Evolutionary conservation across 2,888 invertebrate genomes (phyloP).

Genomic region (Monopis laevigella): DNA sequence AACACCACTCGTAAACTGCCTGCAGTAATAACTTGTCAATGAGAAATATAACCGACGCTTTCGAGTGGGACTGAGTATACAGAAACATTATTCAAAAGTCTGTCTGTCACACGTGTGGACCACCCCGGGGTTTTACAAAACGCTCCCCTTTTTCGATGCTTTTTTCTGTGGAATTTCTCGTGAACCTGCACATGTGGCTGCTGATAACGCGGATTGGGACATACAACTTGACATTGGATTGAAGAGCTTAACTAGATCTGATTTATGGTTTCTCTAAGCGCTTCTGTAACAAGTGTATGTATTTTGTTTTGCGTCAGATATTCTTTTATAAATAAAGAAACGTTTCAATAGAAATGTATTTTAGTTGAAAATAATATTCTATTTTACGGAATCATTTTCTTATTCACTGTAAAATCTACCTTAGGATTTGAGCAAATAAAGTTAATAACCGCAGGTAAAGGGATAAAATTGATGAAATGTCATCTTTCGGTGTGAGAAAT

Average conservation of each 20-base stretch:
- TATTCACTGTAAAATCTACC: no score
- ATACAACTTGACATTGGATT: slow-evolving; percentile 2
- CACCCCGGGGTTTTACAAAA: slow-evolving; percentile 33
- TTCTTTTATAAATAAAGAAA: no score
- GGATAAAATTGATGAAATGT: slow-evolving; percentile 7
- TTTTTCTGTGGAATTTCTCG: slow-evolving; percentile 39
- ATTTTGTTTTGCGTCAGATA: no score
- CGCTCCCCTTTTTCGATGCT: slow-evolving; percentile 32
- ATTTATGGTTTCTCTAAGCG: slow-evolving; percentile 42
- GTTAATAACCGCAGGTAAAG: no score
- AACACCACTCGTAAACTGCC: slow-evolving; percentile 7
- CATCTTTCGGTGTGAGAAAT: slow-evolving; percentile 1
- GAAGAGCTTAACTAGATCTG: slow-evolving; percentile 44
- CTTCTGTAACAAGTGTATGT: not conserved
- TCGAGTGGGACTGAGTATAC: slow-evolving; percentile 6
- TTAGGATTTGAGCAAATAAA: no score
- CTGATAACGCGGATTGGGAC: slow-evolving; percentile 30
- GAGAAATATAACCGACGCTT: slow-evolving; percentile 5
- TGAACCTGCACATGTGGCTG: slow-evolving; percentile 43
- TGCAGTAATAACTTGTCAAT: slow-evolving; percentile 12
- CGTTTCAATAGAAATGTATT: no score
- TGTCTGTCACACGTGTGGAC: slow-evolving; percentile 27
- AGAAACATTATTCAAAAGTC: not conserved
- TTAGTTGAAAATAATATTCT: no score
- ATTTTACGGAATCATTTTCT: no score